Evolutionary conservation across 2,113 vertebrate genomes (phyloP), one percentile per base, ranked within the genome.

Genomic region (Planiliza haematocheilus): DNA sequence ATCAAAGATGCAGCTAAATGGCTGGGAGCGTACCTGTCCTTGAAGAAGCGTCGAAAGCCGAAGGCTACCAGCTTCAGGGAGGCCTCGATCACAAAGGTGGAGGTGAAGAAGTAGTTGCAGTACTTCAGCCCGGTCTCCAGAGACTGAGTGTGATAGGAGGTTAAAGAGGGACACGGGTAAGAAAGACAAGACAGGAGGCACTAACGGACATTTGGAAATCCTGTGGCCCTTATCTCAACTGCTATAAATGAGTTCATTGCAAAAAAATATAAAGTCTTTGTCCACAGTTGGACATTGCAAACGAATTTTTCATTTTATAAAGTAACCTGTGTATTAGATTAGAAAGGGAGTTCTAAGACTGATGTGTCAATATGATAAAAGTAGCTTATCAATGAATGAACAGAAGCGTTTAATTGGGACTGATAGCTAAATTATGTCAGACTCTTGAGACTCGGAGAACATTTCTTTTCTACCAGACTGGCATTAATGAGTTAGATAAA

Each of bases 41-140:
- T 99, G 93, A 99, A 99, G 93, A 99, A 99, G 17, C 98, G 95
- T 0, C 97, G 91, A 72, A 99, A 93, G 37, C 98, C 98, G 30
- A 99, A 99, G 0, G 97, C 96, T 60, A 98, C 94, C 77, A 99
- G 91, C 88, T 99, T 99, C 77, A 99, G 92, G 39, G 94, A 91
- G 4, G 98, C 94, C 88, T 99, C 97, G 65, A 99, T 92, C 86
- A 99, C 97, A 48, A 99, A 99, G 62, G 97, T 97, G 3, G 96
- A 95, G 66, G 96, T 99, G 93, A 99, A 99, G 91, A 99, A 92
- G 88, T 99, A 99, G 94, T 99, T 99, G 90, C 97, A 99, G 87
- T 99, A 99, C 79, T 99, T 98, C 79, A 99, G 94, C 4, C 94
- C 91, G 0, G 95, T 95, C 84, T 98, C 97, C 83, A 99, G 88